Evolutionary conservation across 2,797 vertebrate species (phyloP).

Genomic region (Anguilla megastoma): DNA sequence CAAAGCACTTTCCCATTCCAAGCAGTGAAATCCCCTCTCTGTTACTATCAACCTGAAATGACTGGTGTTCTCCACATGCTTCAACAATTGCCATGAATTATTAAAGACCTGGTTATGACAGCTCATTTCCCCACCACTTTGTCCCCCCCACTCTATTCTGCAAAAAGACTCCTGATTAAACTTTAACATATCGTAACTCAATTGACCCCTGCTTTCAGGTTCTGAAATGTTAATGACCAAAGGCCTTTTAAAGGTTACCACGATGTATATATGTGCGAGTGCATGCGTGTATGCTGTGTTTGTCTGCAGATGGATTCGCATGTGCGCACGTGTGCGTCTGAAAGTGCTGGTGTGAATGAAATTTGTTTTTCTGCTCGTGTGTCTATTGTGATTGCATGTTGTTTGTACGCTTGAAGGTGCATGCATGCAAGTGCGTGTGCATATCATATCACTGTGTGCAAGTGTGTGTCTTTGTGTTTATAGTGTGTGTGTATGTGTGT

Average conservation of each 20-base stretch:
- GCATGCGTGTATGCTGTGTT: not conserved
- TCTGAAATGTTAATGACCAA: conserved; percentile 25
- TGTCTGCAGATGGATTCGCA: not conserved
- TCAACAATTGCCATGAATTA: conserved; percentile 52
- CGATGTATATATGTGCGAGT: conserved; percentile 21
- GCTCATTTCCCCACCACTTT: conserved; percentile 46
- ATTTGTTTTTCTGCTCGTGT: not conserved
- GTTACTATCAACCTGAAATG: conserved; percentile 41
- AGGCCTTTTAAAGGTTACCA: conserved; percentile 20
- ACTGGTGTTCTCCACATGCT: conserved; percentile 42
- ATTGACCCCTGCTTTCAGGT: conserved; percentile 16
- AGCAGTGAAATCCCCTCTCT: conserved; percentile 15
- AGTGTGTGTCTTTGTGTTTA: not conserved
- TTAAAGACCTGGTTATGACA: conserved; percentile 51
- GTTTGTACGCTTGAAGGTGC: not conserved
- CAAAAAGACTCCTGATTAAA: conserved; percentile 18
- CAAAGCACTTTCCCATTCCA: conserved; percentile 24
- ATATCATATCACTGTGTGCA: not conserved
- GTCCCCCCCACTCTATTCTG: conserved; percentile 39
- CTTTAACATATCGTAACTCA: conserved; percentile 22
- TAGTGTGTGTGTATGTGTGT: conserved; percentile 1
- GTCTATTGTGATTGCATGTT: not conserved
- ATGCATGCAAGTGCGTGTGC: conserved; percentile 1
- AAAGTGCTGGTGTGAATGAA: not conserved
- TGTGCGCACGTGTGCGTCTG: not conserved